Evolutionary conservation across 2,797 vertebrate species (phyloP).

Genomic region (Leucoraja ocellata): DNA sequence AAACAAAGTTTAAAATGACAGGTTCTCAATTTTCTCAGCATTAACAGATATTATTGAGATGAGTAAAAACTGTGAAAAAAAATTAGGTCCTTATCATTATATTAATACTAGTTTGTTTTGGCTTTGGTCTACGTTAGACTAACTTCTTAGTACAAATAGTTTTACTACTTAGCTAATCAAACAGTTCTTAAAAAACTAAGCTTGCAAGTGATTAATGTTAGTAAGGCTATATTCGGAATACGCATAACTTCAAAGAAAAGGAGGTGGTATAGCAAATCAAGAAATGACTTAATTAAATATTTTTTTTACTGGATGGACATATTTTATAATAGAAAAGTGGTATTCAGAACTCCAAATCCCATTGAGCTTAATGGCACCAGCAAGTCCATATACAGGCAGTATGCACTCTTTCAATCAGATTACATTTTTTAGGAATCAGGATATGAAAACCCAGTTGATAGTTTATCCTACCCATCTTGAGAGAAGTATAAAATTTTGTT

Average conservation of each 20-base stretch:
- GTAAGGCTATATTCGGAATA: not conserved
- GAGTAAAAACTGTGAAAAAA: not conserved
- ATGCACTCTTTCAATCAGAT: not conserved
- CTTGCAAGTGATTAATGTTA: not conserved
- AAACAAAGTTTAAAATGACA: conserved; percentile 24
- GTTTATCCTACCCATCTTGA: not conserved
- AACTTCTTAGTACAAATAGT: not conserved
- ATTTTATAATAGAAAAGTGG: not conserved
- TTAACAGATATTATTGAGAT: not conserved
- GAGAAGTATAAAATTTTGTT: not conserved
- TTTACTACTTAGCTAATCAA: conserved; percentile 9
- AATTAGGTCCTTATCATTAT: not conserved
- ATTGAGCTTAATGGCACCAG: not conserved
- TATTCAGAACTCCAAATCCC: not conserved
- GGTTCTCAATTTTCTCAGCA: not conserved
- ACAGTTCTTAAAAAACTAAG: conserved; percentile 5
- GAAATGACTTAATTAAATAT: conserved; percentile 7
- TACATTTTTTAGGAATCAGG: not conserved
- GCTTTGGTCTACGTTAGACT: not conserved
- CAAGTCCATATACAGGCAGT: too few species aligned
- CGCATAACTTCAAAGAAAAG: conserved; percentile 30
- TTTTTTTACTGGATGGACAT: not conserved
- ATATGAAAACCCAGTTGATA: not conserved
- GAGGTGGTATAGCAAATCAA: not conserved
- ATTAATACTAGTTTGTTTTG: not conserved